Percentiles rank a stretch among this genome's conserved stretches.
Conservation (phyloP, 2,113 vertebrate genomes). For the Mormoops blainvillei region DNA sequence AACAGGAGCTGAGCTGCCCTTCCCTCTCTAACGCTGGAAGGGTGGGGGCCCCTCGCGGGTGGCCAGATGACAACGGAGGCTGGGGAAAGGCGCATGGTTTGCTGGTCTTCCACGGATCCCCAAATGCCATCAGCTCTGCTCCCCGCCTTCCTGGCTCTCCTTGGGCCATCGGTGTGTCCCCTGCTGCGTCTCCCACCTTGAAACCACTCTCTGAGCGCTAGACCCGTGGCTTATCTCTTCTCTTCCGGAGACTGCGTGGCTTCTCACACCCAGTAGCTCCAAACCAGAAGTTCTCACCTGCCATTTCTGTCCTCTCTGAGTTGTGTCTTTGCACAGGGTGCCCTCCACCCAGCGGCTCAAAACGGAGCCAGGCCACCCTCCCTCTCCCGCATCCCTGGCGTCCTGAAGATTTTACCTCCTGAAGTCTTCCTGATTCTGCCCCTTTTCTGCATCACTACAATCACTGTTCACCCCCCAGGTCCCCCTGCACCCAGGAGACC, state of each 20-base stretch:
- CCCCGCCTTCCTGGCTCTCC: too few relatives aligned
- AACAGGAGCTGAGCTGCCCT: background rate
- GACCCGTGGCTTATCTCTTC: fast-evolving
- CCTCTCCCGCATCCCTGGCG: background rate
- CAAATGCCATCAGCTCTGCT: background rate
- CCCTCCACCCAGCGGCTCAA: background rate
- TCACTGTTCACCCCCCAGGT: background rate
- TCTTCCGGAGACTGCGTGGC: background rate
- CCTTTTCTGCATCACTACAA: background rate
- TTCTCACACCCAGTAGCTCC: background rate
- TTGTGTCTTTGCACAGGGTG: background rate
- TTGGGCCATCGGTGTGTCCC: background rate
- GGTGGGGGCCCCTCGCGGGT: fast-evolving
- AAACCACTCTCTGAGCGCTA: background rate
- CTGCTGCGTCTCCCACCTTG: background rate
- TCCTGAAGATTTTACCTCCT: background rate
- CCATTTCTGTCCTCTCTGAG: background rate
- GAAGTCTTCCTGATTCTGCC: too few relatives aligned
- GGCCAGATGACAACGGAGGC: background rate
- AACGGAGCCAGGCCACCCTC: fast-evolving
- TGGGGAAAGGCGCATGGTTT: fast-evolving
- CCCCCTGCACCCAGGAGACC: fast-evolving
- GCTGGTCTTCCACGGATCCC: too few relatives aligned
- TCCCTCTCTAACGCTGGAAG: too few relatives aligned
- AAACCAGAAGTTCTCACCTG: fast-evolving